These are phyloP conservation scores for Nothocercus julius DNA, from an alignment of 2,113 vertebrate species.

Conservation along the genomic window DNA sequence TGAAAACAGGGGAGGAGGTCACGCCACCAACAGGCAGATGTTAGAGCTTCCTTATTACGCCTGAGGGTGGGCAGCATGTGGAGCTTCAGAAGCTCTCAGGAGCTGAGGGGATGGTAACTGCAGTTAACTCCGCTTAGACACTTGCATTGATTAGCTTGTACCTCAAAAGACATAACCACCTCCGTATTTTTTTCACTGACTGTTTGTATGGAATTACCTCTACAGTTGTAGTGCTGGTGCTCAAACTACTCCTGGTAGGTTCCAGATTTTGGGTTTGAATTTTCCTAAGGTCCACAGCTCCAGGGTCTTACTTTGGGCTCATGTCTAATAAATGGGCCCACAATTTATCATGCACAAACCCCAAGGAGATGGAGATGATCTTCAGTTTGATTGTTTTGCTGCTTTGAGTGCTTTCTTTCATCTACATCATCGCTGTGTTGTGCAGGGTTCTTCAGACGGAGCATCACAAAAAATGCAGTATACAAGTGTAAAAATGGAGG, in stretches of 20 bases:
- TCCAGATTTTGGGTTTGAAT: not conserved
- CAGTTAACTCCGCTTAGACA: not conserved
- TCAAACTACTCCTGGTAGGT: not conserved
- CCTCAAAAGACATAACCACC: not conserved
- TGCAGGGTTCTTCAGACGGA: conserved; percentile 96
- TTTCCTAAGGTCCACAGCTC: not conserved
- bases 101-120: not conserved
- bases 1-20: not conserved
- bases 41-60: not conserved
- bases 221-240: not conserved
- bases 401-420: not conserved
- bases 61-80: fast-evolving
- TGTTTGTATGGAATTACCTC: not conserved
- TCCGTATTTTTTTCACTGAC: fast-evolving
- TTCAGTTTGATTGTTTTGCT: conserved; percentile 19
- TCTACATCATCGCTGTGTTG: not conserved
- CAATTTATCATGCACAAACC: not conserved
- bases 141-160: not conserved
- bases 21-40: fast-evolving
- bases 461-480: conserved; percentile 97
- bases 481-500: conserved; percentile 98
- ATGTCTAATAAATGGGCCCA: not conserved
- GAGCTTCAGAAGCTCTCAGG: not conserved
- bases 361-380: not conserved
- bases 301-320: not conserved